Percentiles rank a stretch among this genome's conserved stretches.
Evolutionary conservation across 1,140 invertebrate species (phyloP).

Genomic region (Conopomorpha cramerella): DNA sequence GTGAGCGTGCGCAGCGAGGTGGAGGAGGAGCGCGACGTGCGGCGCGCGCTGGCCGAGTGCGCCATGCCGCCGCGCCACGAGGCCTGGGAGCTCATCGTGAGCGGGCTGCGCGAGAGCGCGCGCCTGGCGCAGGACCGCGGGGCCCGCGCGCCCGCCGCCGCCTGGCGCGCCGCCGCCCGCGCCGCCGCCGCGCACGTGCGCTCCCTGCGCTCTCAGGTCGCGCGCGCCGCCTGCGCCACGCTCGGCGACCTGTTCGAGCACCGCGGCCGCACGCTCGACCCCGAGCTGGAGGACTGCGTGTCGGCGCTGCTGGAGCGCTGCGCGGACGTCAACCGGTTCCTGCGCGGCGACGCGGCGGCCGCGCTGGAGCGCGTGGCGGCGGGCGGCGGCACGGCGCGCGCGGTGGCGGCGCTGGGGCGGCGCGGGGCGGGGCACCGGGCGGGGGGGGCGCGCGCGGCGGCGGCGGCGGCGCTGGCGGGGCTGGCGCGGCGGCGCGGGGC

Average conservation of each 20-base stretch:
- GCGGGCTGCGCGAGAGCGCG: constrained; percentile 74
- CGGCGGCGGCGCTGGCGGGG: constrained; percentile 77
- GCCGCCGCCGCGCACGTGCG: constrained; percentile 77
- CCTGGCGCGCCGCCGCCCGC: constrained; percentile 67
- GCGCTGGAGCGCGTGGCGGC: constrained; percentile 82
- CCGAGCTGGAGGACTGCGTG: constrained; percentile 87
- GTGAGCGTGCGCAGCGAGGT: constrained; percentile 3
- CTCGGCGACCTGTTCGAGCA: constrained; percentile 76
- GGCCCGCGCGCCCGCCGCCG: constrained; percentile 66
- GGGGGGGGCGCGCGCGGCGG: constrained; percentile 77
- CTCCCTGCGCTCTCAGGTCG: constrained; percentile 89
- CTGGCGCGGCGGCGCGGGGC: constrained; percentile 74
- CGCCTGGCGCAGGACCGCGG: constrained; percentile 74
- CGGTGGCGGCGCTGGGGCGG: constrained; percentile 53
- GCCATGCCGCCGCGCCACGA: constrained; percentile 44
- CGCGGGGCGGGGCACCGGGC: constrained; percentile 80
- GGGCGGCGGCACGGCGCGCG: constrained; percentile 53
- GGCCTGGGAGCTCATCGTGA: constrained; percentile 86
- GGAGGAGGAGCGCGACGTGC: constrained; percentile 28
- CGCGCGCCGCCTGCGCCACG: constrained; percentile 80
- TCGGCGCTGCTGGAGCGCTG: constrained; percentile 81
- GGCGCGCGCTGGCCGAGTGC: constrained; percentile 36
- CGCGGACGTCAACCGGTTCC: constrained; percentile 91
- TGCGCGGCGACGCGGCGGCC: constrained; percentile 83
- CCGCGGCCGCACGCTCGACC: constrained; percentile 74